Evolutionary conservation across 2,797 vertebrate genomes (phyloP).

Genomic region (Propithecus deckenii): DNA sequence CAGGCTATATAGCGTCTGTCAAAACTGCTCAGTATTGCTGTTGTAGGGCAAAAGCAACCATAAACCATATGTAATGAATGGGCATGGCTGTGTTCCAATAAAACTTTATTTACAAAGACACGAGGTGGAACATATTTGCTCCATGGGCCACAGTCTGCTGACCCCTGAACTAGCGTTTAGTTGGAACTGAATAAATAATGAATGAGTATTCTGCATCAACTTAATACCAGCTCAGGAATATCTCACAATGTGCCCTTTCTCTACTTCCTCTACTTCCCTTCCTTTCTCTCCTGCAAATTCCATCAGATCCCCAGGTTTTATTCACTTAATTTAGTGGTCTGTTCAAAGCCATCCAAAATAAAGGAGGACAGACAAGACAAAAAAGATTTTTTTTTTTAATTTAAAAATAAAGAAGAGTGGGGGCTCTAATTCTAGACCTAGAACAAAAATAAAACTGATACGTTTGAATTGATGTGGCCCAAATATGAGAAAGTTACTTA

Average conservation of each 20-base stretch:
- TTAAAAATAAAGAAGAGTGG: not conserved
- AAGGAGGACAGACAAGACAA: not conserved
- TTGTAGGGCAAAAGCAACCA: not conserved
- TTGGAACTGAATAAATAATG: not conserved
- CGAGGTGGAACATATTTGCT: not conserved
- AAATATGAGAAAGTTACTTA: not conserved
- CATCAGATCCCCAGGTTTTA: not conserved
- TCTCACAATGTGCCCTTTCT: not conserved
- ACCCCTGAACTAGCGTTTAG: not conserved
- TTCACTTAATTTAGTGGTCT: not conserved
- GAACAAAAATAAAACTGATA: not conserved
- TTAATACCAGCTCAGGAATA: not conserved
- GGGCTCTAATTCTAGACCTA: not conserved
- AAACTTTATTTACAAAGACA: not conserved
- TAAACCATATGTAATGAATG: not conserved
- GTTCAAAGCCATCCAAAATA: not conserved
- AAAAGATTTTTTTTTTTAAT: not conserved
- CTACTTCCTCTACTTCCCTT: not conserved
- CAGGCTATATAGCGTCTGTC: not conserved
- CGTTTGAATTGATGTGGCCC: not conserved
- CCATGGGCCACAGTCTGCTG: not conserved
- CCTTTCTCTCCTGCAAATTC: not conserved
- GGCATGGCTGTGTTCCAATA: not conserved
- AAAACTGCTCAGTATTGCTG: not conserved
- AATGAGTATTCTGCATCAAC: not conserved